Evolutionary conservation across 30 jellyfish, hydroid and myxozoan genomes (phyloP).

Genomic region (Chrysaora quinquecirrha): DNA sequence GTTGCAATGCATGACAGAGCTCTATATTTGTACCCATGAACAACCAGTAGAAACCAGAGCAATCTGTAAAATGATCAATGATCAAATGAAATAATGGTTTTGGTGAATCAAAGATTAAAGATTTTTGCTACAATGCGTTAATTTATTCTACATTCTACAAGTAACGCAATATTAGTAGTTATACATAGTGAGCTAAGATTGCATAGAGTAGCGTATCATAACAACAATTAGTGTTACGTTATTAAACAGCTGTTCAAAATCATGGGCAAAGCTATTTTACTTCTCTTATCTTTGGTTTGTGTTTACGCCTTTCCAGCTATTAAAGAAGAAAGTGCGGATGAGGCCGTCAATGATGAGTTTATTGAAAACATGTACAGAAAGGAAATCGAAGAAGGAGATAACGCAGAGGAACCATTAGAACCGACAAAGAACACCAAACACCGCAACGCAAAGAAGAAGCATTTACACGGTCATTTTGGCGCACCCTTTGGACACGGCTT

Average conservation of each 20-base stretch:
- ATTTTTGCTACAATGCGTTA: no score
- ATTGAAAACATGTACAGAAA: slow-evolving; percentile 46
- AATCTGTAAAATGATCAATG: not conserved
- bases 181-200: no score
- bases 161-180: no score
- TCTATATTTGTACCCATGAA: not conserved
- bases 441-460: slow-evolving; percentile 50
- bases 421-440: slow-evolving; percentile 9
- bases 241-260: no score
- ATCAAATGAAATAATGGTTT: no score
- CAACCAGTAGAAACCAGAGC: not conserved
- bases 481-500: not conserved
- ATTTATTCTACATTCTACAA: no score
- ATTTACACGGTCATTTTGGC: slow-evolving; percentile 16
- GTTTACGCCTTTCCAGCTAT: not conserved
- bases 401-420: slow-evolving; percentile 47
- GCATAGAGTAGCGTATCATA: no score
- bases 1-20: not conserved
- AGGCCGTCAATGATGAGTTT: slow-evolving; percentile 22
- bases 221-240: no score
- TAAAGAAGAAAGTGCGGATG: slow-evolving; percentile 35
- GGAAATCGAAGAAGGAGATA: slow-evolving; percentile 63
- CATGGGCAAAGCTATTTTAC: no score
- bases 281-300: no score
- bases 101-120: no score